Conservation (phyloP, 2,888 invertebrate species). For the Spodoptera littoralis region DNA sequence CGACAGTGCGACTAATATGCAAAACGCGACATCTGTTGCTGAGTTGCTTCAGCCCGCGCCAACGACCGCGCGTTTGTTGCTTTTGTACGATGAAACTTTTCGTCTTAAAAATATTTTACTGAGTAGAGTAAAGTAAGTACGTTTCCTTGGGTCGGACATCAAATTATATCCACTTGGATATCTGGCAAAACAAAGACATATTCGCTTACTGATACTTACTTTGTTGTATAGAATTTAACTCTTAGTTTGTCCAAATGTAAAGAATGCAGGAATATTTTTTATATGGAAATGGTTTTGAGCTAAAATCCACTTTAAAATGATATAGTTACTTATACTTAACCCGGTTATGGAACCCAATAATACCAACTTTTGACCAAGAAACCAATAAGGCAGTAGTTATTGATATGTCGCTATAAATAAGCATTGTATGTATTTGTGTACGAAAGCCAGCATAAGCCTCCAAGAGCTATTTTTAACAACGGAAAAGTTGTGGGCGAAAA, state of each 20-base stretch:
- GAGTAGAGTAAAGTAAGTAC: background rate
- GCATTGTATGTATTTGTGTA: background rate
- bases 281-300: too few relatives aligned
- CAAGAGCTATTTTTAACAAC: conserved; percentile 17
- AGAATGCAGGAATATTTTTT: background rate
- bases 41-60: conserved; percentile 29
- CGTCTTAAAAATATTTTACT: background rate
- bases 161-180: too few relatives aligned
- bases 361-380: too few relatives aligned
- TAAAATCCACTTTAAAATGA: too few relatives aligned
- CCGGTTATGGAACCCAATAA: too few relatives aligned
- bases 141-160: too few relatives aligned
- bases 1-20: conserved; percentile 43
- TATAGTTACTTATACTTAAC: too few relatives aligned
- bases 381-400: too few relatives aligned
- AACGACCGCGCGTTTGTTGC: conserved; percentile 10
- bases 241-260: too few relatives aligned
- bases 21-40: conserved; percentile 46
- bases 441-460: conserved; percentile 7
- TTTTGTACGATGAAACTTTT: conserved; percentile 15
- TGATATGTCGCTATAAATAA: background rate
- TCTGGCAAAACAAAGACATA: too few relatives aligned
- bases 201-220: too few relatives aligned
- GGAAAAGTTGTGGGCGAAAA: background rate
- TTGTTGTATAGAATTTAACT: too few relatives aligned